These are phyloP conservation scores for Caenorhabditis tropicalis DNA, from an alignment of 1,140 invertebrate genomes.

Conservation along the genomic window DNA sequence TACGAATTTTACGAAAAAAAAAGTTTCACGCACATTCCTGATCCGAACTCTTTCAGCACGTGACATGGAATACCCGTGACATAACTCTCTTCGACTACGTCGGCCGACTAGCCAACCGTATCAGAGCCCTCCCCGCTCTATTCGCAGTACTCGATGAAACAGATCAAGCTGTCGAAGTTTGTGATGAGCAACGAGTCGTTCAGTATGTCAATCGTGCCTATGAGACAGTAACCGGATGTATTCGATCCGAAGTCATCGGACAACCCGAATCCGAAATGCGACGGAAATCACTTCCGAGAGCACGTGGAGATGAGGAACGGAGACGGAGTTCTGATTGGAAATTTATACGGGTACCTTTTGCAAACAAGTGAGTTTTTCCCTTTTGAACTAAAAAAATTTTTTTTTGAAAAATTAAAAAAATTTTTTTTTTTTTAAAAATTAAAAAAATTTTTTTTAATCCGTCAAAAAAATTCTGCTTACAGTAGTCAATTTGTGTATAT, in stretches of 20 bases:
- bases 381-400: neutral
- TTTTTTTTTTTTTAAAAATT: constrained; percentile 39
- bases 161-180: constrained; percentile 72
- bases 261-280: constrained; percentile 55
- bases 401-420: no score
- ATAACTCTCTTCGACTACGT: constrained; percentile 68
- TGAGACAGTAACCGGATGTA: constrained; percentile 65
- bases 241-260: constrained; percentile 64
- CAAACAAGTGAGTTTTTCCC: constrained; percentile 56
- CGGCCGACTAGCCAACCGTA: constrained; percentile 61
- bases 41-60: constrained; percentile 9
- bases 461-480: constrained; percentile 15
- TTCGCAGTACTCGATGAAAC: constrained; percentile 71
- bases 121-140: constrained; percentile 68
- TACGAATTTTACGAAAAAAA: no score
- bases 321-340: constrained; percentile 70
- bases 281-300: constrained; percentile 54
- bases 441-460: neutral
- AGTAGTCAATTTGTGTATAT: constrained; percentile 70
- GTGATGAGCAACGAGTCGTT: constrained; percentile 69
- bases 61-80: constrained; percentile 57
- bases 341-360: constrained; percentile 70
- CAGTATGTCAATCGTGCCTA: constrained; percentile 71
- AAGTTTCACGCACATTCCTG: no score
- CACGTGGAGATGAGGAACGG: constrained; percentile 43